Percentiles rank a stretch among this genome's conserved stretches.
Evolutionary conservation across 2,888 invertebrate genomes (phyloP).

Genomic region (Bursaphelenchus okinawaensis): DNA sequence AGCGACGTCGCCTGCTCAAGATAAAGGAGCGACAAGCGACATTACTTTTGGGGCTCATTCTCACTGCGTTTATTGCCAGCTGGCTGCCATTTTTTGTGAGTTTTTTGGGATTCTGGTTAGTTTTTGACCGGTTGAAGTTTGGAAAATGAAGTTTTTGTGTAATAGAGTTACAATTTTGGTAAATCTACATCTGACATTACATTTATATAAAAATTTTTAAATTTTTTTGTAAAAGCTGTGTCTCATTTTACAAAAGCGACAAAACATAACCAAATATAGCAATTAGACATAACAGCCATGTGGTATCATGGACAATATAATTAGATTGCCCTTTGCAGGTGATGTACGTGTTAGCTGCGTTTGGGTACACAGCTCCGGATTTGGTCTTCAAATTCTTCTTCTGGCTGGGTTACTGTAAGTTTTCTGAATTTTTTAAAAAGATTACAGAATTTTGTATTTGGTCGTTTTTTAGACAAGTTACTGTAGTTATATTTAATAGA

Average conservation of each 20-base stretch:
- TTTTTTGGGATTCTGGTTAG: slow-evolving; percentile 2
- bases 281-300: no score
- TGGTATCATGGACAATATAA: no score
- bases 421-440: slow-evolving; percentile 36
- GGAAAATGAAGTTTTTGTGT: slow-evolving; percentile 1
- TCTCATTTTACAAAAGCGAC: no score
- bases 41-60: slow-evolving; percentile 87
- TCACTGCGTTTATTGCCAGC: slow-evolving; percentile 96
- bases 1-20: slow-evolving; percentile 30
- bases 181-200: no score
- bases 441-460: not conserved
- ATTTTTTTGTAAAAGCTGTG: no score
- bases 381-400: slow-evolving; percentile 56
- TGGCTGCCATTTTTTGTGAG: slow-evolving; percentile 88
- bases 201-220: no score
- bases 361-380: slow-evolving; percentile 56
- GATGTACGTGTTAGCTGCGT: slow-evolving; percentile 60
- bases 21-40: slow-evolving; percentile 81
- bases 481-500: not conserved
- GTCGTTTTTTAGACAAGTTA: slow-evolving; percentile 10
- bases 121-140: not conserved
- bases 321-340: slow-evolving; percentile 56
- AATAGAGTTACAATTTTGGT: no score
- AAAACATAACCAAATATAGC: no score
- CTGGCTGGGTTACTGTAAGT: slow-evolving; percentile 94